Base-by-base conservation (phyloP, 1,140 invertebrate genomes). In the Drosophila bifasciata region DNA sequence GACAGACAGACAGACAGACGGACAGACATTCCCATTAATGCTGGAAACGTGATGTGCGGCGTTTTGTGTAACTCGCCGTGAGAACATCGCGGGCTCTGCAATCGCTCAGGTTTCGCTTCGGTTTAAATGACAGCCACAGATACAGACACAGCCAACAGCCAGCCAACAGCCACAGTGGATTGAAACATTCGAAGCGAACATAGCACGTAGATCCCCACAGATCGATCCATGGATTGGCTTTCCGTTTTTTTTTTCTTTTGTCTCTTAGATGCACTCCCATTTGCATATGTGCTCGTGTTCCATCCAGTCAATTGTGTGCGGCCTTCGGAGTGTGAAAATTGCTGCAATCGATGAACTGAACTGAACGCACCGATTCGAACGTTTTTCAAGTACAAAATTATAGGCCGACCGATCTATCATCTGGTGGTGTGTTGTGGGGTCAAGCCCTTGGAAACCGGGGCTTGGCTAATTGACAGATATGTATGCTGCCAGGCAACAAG, bases 1-100 rank as follows among this genome's bases (percentile, higher is more conserved):
- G 44, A 23, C 13, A 21, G n/a, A 13, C 25, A 39, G 19, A 17
- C 8, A 8, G 15, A 23, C 36, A 11, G 44, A 23, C 13, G n/a
- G 16, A 13, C 50, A 40, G 15, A 16, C 25, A 48, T 17, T 28
- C 36, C 70, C 67, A 76, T 85, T 84, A 86, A 76, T 66, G 61
- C 63, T 76, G 77, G 57, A 86, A 85, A 86, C 81, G 81, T 85
- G 81, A 85, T 85, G 81, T 88, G 81, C 81, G 83, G 81, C 81
- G 74, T 81, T 85, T 85, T 85, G 81, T 85, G 81, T 85, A 86
- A 85, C 79, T 86, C 81, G 81, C 81, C 81, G 81, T 85, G 83
- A 86, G 81, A 85, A 88, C 81, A 77, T 70, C 57, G 73, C 61
- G 19, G 3, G 28, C 57, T 62, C 50, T 67, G 78, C 78, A 81